phyloP scores from a whole-genome alignment of 2,888 invertebrate species.

The Heliconius erato region DNA sequence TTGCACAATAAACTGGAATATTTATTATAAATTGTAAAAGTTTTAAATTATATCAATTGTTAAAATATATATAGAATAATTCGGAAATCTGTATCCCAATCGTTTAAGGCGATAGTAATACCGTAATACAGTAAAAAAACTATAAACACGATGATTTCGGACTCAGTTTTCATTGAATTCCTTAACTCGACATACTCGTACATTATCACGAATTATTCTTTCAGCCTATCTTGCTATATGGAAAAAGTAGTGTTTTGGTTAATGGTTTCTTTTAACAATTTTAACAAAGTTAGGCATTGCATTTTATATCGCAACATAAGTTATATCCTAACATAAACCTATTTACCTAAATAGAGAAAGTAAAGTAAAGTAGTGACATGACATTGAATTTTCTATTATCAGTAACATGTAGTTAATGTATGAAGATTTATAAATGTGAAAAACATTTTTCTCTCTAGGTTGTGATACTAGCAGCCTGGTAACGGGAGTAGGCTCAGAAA shows the following conservation, averaged over 20 bases:
- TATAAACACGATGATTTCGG: too few species aligned
- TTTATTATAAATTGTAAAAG: neutral
- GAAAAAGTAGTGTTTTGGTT: too few species aligned
- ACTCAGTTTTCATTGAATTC: too few species aligned
- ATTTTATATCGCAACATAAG: neutral
- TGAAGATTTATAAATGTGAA: neutral
- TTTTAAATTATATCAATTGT: too few species aligned
- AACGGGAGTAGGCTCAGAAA: constrained; percentile 55
- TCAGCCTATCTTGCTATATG: too few species aligned
- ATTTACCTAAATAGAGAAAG: too few species aligned
- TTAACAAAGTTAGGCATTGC: neutral
- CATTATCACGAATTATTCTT: too few species aligned
- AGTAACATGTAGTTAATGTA: neutral
- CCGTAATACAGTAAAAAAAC: too few species aligned
- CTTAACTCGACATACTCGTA: too few species aligned
- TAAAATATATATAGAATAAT: neutral
- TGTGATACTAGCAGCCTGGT: constrained; percentile 54
- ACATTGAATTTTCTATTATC: neutral
- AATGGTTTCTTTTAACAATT: neutral
- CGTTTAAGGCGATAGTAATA: neutral
- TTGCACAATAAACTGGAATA: neutral
- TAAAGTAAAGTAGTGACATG: too few species aligned
- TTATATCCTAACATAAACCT: neutral
- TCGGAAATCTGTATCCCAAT: neutral
- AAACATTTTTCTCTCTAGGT: constrained; percentile 23